Conservation (phyloP, 2,888 invertebrate genomes). For the Criorhina ranunculi region DNA sequence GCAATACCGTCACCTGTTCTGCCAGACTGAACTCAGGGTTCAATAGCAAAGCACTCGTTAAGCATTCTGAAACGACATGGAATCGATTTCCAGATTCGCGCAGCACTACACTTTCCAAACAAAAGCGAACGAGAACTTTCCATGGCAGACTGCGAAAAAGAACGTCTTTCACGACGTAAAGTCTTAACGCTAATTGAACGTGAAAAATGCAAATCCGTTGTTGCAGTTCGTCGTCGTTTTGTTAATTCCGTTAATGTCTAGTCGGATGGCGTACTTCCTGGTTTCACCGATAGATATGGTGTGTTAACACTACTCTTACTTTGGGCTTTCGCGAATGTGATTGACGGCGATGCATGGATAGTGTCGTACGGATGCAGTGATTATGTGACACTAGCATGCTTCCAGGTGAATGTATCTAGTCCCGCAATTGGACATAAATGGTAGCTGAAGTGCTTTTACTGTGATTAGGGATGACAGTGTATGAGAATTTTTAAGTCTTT, state of each 20-base stretch:
- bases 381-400: constrained; percentile 42
- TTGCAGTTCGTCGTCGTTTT: constrained; percentile 63
- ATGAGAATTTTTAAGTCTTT: constrained; percentile 6
- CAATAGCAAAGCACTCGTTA: constrained; percentile 48
- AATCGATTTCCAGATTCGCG: constrained; percentile 69
- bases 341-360: constrained; percentile 39
- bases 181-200: constrained; percentile 76
- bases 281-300: constrained; percentile 22
- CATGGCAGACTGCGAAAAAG: constrained; percentile 34
- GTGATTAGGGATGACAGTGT: constrained; percentile 25
- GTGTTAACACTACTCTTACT: constrained; percentile 36
- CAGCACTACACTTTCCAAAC: constrained; percentile 30
- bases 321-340: constrained; percentile 59
- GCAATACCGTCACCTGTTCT: constrained; percentile 68
- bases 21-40: constrained; percentile 51
- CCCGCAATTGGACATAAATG: constrained; percentile 8
- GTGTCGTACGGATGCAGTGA: constrained; percentile 25
- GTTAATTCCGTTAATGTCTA: constrained; percentile 72
- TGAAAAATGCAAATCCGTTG: constrained; percentile 75
- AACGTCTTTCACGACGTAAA: constrained; percentile 57
- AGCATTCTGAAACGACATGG: constrained; percentile 43
- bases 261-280: constrained; percentile 60
- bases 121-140: constrained; percentile 47
- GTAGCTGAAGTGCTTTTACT: constrained; percentile 25
- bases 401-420: constrained; percentile 27